These are phyloP conservation scores for Oreochromis mossambicus DNA, from an alignment of 2,797 vertebrate species.

Conservation along the genomic window DNA sequence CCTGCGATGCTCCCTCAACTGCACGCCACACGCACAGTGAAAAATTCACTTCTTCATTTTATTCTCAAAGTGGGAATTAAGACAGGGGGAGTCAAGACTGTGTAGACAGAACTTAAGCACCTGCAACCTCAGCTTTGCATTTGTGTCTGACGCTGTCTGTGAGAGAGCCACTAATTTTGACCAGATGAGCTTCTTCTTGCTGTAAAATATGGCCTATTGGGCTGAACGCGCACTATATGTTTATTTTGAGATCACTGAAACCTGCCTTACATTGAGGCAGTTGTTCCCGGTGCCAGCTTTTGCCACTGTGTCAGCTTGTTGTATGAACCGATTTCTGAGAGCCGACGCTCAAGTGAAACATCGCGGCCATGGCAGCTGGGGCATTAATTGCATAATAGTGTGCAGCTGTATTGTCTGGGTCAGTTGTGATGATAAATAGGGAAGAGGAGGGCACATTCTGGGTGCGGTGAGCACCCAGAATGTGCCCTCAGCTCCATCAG, in stretches of 20 bases:
- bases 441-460: not conserved
- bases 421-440: slow-evolving; percentile 44
- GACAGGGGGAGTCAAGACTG: not conserved
- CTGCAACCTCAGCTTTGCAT: slow-evolving; percentile 46
- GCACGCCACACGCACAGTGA: slow-evolving; percentile 13
- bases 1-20: slow-evolving; percentile 38
- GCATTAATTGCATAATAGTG: slow-evolving; percentile 66
- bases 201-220: slow-evolving; percentile 40
- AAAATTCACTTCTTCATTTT: slow-evolving; percentile 41
- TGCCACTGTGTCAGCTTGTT: slow-evolving; percentile 52
- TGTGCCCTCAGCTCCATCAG: not conserved
- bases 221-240: slow-evolving; percentile 35
- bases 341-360: slow-evolving; percentile 52
- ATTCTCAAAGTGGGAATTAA: slow-evolving; percentile 29
- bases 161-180: slow-evolving; percentile 46
- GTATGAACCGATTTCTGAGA: slow-evolving; percentile 43
- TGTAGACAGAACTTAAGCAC: slow-evolving; percentile 40
- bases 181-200: slow-evolving; percentile 54
- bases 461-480: no score
- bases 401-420: slow-evolving; percentile 65
- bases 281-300: slow-evolving; percentile 47
- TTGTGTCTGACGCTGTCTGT: slow-evolving; percentile 23
- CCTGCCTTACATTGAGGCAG: slow-evolving; percentile 35
- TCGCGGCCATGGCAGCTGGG: slow-evolving; percentile 53
- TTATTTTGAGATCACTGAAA: slow-evolving; percentile 62